Percentiles rank a stretch among this genome's conserved stretches.
Conservation (phyloP, 2,113 vertebrate species). For the Ammodytes dubius region DNA sequence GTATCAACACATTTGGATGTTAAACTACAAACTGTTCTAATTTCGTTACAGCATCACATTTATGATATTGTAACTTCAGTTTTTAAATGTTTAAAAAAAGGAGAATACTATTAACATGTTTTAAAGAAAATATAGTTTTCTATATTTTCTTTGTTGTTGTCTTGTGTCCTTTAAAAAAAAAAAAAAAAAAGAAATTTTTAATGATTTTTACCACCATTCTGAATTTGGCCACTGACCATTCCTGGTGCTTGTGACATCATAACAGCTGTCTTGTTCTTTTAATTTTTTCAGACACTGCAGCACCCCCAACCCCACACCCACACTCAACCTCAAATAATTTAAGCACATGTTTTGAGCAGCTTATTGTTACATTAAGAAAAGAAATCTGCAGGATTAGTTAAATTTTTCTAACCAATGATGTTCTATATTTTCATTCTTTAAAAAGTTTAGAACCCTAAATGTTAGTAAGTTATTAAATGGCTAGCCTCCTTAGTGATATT, state of each 20-base stretch:
- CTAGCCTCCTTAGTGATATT: background rate
- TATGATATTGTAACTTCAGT: background rate
- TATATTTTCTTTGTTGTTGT: too few relatives aligned
- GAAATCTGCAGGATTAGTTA: background rate
- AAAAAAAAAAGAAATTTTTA: background rate
- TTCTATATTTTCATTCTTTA: background rate
- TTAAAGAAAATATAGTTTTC: background rate
- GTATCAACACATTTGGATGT: background rate
- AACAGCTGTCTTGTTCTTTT: conserved; percentile 60
- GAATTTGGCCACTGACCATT: conserved; percentile 22
- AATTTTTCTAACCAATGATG: background rate
- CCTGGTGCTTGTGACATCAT: conserved; percentile 45
- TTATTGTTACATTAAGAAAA: conserved; percentile 30
- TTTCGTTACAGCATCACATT: background rate
- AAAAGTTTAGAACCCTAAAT: background rate
- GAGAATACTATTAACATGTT: background rate
- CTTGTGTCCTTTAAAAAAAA: background rate
- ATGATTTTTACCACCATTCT: background rate
- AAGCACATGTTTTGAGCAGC: conserved; percentile 19
- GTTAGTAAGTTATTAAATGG: background rate
- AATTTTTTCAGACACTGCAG: background rate
- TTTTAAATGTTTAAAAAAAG: background rate
- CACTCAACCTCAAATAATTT: conserved; percentile 36
- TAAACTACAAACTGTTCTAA: background rate
- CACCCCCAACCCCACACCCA: background rate